A percentile compares a stretch with the other conserved stretches of the same genome.
These are phyloP conservation scores for Sarcophaga caerulescens DNA, from an alignment of 2,888 invertebrate species.

Conservation along the genomic window DNA sequence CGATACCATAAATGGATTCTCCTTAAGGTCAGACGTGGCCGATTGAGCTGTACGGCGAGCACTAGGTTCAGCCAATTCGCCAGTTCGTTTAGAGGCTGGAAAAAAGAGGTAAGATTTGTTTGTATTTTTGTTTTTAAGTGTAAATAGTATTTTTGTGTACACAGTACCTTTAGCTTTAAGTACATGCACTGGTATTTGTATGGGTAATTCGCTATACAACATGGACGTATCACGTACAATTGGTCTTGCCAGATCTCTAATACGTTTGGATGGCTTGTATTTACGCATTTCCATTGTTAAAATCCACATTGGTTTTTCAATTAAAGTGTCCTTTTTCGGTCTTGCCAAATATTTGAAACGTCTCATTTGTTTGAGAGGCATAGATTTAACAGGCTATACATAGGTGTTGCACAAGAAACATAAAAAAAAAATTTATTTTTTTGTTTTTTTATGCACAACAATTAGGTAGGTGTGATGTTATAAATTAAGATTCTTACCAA, in stretches of 20 bases:
- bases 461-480: too few species aligned
- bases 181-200: conserved; percentile 70
- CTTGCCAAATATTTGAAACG: conserved; percentile 73
- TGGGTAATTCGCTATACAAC: conserved; percentile 66
- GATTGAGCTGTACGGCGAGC: conserved; percentile 71
- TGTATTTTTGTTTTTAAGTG: not conserved
- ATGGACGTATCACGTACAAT: conserved; percentile 55
- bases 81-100: conserved; percentile 73
- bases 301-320: conserved; percentile 71
- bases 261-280: conserved; percentile 68
- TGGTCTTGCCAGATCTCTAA: conserved; percentile 65
- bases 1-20: conserved; percentile 82
- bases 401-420: not conserved
- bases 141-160: not conserved
- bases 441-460: too few species aligned
- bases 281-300: conserved; percentile 68
- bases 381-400: conserved; percentile 51
- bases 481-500: conserved; percentile 66
- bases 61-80: conserved; percentile 73
- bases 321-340: conserved; percentile 69
- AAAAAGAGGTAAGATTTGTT: not conserved
- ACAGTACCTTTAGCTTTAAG: conserved; percentile 73
- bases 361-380: conserved; percentile 63
- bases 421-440: not conserved
- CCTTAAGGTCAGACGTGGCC: conserved; percentile 80